A percentile compares a stretch with the other conserved stretches of the same genome.
Evolutionary conservation across 2,888 invertebrate species (phyloP).

Genomic region (Macaria notata): DNA sequence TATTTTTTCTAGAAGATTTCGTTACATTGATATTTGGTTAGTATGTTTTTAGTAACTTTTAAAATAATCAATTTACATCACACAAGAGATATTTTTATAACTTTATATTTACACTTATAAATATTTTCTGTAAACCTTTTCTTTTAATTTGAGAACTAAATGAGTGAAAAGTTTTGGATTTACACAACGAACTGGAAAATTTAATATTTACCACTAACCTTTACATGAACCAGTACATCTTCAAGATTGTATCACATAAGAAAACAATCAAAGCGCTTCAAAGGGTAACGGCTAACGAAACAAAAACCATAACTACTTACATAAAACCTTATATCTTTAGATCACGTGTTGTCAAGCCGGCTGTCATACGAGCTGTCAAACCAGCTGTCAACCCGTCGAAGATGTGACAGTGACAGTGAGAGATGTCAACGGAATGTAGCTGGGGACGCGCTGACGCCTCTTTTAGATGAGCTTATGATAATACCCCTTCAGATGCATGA

Average conservation of each 20-base stretch:
- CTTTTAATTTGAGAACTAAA: no score
- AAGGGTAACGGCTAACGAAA: constrained; percentile 37
- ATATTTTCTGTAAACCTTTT: no score
- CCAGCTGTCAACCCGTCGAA: constrained; percentile 46
- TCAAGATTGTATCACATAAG: constrained; percentile 14
- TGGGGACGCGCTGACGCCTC: constrained; percentile 42
- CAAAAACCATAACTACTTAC: constrained; percentile 32
- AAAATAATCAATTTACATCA: no score
- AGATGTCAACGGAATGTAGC: constrained; percentile 29
- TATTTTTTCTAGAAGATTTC: no score
- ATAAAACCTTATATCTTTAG: constrained; percentile 51
- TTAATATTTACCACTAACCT: no score
- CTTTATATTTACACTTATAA: no score
- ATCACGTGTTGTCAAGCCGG: constrained; percentile 49
- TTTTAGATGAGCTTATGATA: constrained; percentile 43
- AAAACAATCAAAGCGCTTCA: constrained; percentile 24
- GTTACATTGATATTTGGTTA: no score
- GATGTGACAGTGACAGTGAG: constrained; percentile 30
- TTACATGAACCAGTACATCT: neutral
- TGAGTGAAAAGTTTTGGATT: no score
- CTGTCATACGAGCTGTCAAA: constrained; percentile 52
- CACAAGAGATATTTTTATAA: no score
- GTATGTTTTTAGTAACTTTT: no score
- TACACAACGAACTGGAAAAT: no score
- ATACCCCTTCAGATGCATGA: constrained; percentile 13